Evolutionary conservation across 2,797 vertebrate genomes (phyloP), one percentile per base, ranked within the genome.

Genomic region (Neosalanx taihuensis): DNA sequence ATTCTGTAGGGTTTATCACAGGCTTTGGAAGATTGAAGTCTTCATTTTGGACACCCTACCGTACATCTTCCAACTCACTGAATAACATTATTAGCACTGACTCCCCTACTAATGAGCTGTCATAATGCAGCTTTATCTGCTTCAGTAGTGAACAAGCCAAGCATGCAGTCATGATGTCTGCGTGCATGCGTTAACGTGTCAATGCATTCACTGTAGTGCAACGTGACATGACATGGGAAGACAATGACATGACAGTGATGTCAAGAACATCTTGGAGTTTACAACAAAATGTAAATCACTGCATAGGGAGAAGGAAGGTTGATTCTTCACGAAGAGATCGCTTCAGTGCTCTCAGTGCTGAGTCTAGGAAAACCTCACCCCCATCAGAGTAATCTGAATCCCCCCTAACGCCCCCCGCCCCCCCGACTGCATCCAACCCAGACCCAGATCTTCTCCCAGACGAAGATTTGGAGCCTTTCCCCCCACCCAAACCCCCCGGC

Each of bases 81-180:
- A 46, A 33, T 20, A 29, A 61, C 6, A 9, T 51, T 49, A 59
- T 62, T 65, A 56, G 46, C 37, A 57, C 58, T 23, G 62, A 59
- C 26, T 23, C 17, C 51, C 51, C 30, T 63, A 46, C 29, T 63
- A 76, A 73, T 57, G 64, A 62, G 61, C 17, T 69, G 72, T 69
- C 41, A 59, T 64, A 65, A 59, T 59, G 56, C 58, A 51, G 67
- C 63, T 67, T 49, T 10, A 72, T 72, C 62, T 59, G 72, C 33
- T 57, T 64, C 23, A 65, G 58, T 31, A 65, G 49, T 30, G 41
- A 75, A 62, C 63, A 29, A 53, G 41, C 30, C 59, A 63, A 18
- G 62, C 46, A 23, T 26, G 31, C 3, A 20, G 66, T 53, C 35
- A 63, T 68, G 56, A 69, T 35, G 13, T 29, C 37, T 15, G 18